A percentile compares a stretch with the other conserved stretches of the same genome.
These are phyloP conservation scores for Ennomos erosarius DNA, from an alignment of 2,888 invertebrate genomes.

Conservation along the genomic window DNA sequence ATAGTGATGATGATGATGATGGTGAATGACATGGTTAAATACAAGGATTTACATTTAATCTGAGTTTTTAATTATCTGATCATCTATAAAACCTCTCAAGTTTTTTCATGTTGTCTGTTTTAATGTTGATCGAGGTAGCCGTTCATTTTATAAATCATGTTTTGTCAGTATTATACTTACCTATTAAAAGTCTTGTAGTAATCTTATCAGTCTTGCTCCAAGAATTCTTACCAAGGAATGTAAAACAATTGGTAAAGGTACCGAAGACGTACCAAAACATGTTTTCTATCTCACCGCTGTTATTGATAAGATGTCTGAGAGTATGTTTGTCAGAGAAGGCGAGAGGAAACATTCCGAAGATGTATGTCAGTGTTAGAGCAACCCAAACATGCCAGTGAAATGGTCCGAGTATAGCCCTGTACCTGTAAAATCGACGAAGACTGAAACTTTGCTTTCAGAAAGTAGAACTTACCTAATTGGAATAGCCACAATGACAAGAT, in stretches of 20 bases:
- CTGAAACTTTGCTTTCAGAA: neutral
- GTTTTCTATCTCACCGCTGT: conserved; percentile 90
- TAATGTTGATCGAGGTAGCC: no score
- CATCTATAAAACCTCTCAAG: no score
- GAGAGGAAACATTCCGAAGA: conserved; percentile 90
- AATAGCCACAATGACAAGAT: no score
- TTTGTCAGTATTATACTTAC: conserved; percentile 62
- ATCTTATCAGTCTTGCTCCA: conserved; percentile 89
- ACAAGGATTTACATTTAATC: no score
- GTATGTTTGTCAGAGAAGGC: conserved; percentile 90
- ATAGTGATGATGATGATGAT: no score
- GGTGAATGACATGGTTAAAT: no score
- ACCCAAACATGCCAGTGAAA: conserved; percentile 94
- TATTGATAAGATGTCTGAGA: conserved; percentile 86
- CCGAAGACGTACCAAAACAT: conserved; percentile 96
- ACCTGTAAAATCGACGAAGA: conserved; percentile 73
- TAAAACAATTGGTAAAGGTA: conserved; percentile 93
- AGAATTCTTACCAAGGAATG: conserved; percentile 88
- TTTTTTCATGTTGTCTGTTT: no score
- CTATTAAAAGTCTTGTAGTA: conserved; percentile 89
- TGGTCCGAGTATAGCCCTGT: conserved; percentile 93
- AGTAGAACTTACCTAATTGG: no score
- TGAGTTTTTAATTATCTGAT: no score
- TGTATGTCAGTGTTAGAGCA: conserved; percentile 88
- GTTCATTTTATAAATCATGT: no score